These are phyloP conservation scores for human DNA, from an alignment of 2,113 vertebrate species.

Conservation along the genomic window GRCh38 chr1:181453001-181453500, in stretches of 20 bases:
- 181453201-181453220: conserved; percentile 38
- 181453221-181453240: background rate
- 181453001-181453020: conserved; percentile 31
- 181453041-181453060: conserved; percentile 3
- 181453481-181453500: background rate
- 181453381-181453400: background rate
- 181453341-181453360: background rate
- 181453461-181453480: background rate
- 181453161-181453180: background rate
- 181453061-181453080: conserved; percentile 4
- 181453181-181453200: background rate
- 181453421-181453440: background rate
- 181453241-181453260: conserved; percentile 28
- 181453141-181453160: conserved; percentile 9
- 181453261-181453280: conserved; percentile 9
- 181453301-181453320: conserved; percentile 13
- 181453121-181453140: background rate
- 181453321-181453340: conserved; percentile 10
- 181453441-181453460: background rate
- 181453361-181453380: background rate
- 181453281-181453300: conserved; percentile 29
- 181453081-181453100: background rate
- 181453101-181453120: background rate
- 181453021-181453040: conserved; percentile 29
- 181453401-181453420: background rate